phyloP scores from a whole-genome alignment of 2,113 vertebrate species.

The Acanthisitta chloris region DNA sequence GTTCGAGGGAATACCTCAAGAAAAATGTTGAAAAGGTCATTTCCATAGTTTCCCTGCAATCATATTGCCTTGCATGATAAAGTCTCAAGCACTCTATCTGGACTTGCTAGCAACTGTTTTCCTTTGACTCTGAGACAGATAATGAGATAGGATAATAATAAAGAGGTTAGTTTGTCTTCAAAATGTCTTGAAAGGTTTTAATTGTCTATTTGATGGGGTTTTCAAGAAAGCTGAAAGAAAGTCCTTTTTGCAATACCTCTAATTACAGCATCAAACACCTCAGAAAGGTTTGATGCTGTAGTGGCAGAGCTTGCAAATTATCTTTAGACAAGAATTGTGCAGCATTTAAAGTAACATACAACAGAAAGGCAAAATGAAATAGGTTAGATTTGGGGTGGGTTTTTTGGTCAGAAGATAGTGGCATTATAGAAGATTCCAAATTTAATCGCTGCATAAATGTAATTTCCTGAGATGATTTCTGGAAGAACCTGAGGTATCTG shows the following conservation, averaged over 20 bases:
- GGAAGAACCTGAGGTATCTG: not conserved
- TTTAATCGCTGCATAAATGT: not conserved
- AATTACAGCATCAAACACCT: not conserved
- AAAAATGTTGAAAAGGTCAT: conserved; percentile 18
- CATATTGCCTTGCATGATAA: not conserved
- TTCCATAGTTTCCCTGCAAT: not conserved
- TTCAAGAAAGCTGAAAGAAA: not conserved
- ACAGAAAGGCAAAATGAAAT: not conserved
- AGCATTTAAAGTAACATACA: not conserved
- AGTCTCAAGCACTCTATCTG: not conserved
- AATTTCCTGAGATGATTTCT: not conserved
- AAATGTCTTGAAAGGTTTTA: not conserved
- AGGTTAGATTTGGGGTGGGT: fast-evolving
- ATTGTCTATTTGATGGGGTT: not conserved
- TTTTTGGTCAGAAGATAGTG: not conserved
- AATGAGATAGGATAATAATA: not conserved
- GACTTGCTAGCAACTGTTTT: not conserved
- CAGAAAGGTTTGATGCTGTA: not conserved
- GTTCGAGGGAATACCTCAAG: not conserved
- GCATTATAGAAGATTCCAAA: not conserved
- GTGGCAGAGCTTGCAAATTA: not conserved
- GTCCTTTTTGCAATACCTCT: not conserved
- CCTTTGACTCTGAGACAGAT: not conserved
- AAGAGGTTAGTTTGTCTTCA: not conserved
- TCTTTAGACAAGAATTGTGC: not conserved